A percentile compares a stretch with the other conserved stretches of the same genome.
Evolutionary conservation across 2,797 vertebrate genomes (phyloP).

Genomic region (Clarias fuscus): DNA sequence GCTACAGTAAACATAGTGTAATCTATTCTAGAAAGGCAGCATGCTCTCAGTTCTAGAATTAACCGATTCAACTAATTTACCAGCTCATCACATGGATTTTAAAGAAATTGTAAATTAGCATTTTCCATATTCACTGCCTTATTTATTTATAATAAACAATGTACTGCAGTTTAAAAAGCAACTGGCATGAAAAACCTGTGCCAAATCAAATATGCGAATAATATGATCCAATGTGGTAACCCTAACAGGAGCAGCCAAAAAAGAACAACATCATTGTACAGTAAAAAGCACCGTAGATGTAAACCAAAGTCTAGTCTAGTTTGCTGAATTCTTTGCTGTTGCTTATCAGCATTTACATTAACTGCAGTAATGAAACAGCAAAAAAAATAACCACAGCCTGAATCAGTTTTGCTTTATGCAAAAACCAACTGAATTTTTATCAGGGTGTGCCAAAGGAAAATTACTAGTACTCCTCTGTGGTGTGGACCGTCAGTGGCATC

Average conservation of each 20-base stretch:
- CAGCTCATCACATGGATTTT: neutral
- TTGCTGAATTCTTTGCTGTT: neutral
- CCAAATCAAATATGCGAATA: too few relatives aligned
- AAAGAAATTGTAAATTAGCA: neutral
- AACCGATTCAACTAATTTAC: neutral
- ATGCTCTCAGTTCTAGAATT: neutral
- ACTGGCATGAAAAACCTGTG: too few relatives aligned
- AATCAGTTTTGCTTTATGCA: neutral
- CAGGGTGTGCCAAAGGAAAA: neutral
- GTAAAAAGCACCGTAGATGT: neutral
- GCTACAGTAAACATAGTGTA: neutral
- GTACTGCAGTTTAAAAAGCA: too few relatives aligned
- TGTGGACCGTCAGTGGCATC: conserved; percentile 39
- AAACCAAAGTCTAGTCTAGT: neutral
- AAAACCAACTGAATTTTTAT: neutral
- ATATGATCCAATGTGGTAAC: too few relatives aligned
- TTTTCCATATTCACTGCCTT: neutral
- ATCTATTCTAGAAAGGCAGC: neutral
- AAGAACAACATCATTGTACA: neutral
- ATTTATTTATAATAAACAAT: neutral
- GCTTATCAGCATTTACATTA: neutral
- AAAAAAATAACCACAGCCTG: neutral
- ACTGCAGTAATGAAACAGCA: neutral
- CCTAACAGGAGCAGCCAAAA: too few relatives aligned
- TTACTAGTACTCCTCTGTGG: neutral